Evolutionary conservation across 92 coral and sea anemone species (phyloP), one percentile per base, ranked within the genome.

Genomic region (Scolanthus callimorphus): DNA sequence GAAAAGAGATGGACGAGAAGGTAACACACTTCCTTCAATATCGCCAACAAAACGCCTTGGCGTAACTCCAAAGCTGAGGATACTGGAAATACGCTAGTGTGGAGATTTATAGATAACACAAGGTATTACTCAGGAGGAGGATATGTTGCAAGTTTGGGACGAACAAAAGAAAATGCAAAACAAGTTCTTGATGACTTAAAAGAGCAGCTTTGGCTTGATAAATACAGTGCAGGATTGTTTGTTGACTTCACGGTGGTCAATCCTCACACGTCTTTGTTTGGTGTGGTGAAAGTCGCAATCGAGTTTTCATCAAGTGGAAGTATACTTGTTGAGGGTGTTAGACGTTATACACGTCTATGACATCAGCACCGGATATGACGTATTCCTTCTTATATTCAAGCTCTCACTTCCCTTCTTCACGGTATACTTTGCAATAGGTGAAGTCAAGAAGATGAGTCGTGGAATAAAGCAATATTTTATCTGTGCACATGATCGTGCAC

Each of bases 321-420:
- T 71, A 22, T 55, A 29, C 6, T 34, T 56, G 12, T 63, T 45
- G 11, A 25, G 29, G 25, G 53, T 58, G 47, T 37, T 79, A 31
- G 60, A 62, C 1, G 31, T 71, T n/a, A 63, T 79, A 11, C 69
- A 51, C 45, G 71, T 79, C 11, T 79, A 79, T 39, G 71, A 79
- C 64, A 11, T 63, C 22, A 53, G 79, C 1, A 55, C 63, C 21
- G 85, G 85, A 1, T 79, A 79, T 37, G 71, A 74, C 28, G 51
- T 68, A 0, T 26, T 45, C 24, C 79, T 70, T 11, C 58, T 79
- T 27, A n/a, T 79, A 23, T 72, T 62, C 58, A 78, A 79, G 41
- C 50, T 79, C 3, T 19, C 54, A 17, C 39, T 79, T 11, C 62
- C 71, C n/a, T 6, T 79, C 19, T 44, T 62, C 55, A 59, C 71